Conservation (phyloP, 2,113 vertebrate species). For the Galbula dea region DNA sequence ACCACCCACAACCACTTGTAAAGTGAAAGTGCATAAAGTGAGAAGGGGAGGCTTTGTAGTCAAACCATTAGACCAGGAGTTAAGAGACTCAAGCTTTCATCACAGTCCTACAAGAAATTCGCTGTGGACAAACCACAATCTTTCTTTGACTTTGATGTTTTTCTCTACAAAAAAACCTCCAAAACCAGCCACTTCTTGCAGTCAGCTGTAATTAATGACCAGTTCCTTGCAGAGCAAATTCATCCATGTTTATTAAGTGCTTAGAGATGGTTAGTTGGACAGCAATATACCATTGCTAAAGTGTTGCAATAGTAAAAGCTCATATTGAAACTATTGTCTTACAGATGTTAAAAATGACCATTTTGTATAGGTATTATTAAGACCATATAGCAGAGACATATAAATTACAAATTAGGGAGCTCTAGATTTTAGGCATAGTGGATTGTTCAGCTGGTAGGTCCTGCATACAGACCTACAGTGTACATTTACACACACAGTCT, state of each 20-base stretch:
- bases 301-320: neutral
- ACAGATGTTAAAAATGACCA: neutral
- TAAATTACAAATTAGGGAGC: neutral
- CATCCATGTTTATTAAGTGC: neutral
- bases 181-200: neutral
- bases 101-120: neutral
- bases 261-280: neutral
- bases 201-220: neutral
- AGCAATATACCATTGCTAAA: neutral
- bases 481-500: neutral
- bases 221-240: neutral
- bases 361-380: neutral
- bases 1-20: neutral
- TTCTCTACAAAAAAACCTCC: neutral
- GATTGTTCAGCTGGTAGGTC: neutral
- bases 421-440: neutral
- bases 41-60: neutral
- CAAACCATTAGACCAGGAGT: neutral
- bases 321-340: neutral
- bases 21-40: neutral
- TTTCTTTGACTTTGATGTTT: neutral
- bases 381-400: neutral
- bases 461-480: neutral
- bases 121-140: neutral
- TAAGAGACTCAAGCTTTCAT: conserved; percentile 17